Base-by-base conservation (phyloP, 2,888 invertebrate species). In the Deilephila porcellus region DNA sequence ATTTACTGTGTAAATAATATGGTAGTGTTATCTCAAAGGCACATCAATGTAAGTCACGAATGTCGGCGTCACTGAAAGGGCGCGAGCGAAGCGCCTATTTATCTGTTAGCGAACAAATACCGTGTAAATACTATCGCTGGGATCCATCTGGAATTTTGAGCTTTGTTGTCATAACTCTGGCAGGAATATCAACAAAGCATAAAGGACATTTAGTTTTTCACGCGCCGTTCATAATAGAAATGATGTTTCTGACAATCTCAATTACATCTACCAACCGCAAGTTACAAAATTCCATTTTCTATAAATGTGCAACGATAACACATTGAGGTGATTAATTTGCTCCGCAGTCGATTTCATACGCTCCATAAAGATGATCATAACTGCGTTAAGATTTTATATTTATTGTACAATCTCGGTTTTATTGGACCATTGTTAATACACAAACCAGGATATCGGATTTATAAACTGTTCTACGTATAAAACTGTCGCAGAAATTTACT, bases 11-110 rank as follows among this genome's bases (percentile, higher is more conserved):
- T 90, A 90, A 90, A 90, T 90, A 89, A 90, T 87, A 88, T 86
- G 80, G 85, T 84, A 82, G 82, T 81, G 83, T 91, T 92, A 93
- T 92, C 93, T 89, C 76, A 79, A 83, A 82, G 81, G 85, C 83
- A 85, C 88, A 92, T 92, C 92, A 84, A 83, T 83, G 86, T 85
- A 85, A 87, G 91, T 92, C 93, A 91, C 92, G 92, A 90, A 85
- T 84, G 86, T 84, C 91, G 90, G 91, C 86, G 81, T 84, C 84
- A 83, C 88, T 85, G 82, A 91, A 91, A 90, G 86, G 80, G 82
- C 82, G 84, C 78, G 80, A 79, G 82, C 86, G 84, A 84, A 85
- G 83, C 85, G 85, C 79, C 81, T 81, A 82, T 88, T 86, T 88
- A 88, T 88, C 87, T 85, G 83, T 86, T 86, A 85, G 83, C 84